phyloP scores from a whole-genome alignment of 2,113 vertebrate genomes.

The Apodemus sylvaticus region DNA sequence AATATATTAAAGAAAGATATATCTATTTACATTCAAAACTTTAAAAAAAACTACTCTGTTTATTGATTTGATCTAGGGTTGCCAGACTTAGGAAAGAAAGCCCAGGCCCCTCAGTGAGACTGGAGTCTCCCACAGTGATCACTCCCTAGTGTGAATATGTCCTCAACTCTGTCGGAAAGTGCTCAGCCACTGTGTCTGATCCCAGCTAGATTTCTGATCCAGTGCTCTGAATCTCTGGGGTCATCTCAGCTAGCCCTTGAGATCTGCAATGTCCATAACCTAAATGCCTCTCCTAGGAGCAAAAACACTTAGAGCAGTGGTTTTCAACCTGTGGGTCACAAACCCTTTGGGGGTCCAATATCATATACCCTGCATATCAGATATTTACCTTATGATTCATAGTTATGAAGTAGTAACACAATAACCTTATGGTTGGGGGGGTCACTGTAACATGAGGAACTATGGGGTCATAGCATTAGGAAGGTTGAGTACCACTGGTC shows the following conservation, averaged over 20 bases:
- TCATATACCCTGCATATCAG: neutral
- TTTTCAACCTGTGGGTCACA: neutral
- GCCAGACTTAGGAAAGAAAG: neutral
- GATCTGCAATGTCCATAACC: neutral
- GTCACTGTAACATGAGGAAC: neutral
- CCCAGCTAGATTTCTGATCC: neutral
- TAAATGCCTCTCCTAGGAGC: neutral
- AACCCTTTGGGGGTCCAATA: neutral
- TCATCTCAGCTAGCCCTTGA: neutral
- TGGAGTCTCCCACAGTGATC: neutral
- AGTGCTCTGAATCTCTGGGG: too few relatives aligned
- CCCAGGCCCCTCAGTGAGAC: neutral
- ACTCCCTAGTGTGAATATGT: neutral
- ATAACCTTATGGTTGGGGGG: neutral
- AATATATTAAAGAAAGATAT: neutral
- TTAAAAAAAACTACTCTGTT: neutral
- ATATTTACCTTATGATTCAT: neutral
- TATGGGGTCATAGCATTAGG: neutral
- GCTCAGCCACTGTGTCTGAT: too few relatives aligned
- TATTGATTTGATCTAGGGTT: neutral
- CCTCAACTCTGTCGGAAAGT: accelerated
- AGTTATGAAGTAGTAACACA: neutral
- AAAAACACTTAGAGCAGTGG: neutral
- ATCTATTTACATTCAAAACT: neutral
- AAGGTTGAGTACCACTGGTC: neutral